Evolutionary conservation across 2,888 invertebrate genomes (phyloP), one percentile per base, ranked within the genome.

Genomic region (Agrypnus murinus): DNA sequence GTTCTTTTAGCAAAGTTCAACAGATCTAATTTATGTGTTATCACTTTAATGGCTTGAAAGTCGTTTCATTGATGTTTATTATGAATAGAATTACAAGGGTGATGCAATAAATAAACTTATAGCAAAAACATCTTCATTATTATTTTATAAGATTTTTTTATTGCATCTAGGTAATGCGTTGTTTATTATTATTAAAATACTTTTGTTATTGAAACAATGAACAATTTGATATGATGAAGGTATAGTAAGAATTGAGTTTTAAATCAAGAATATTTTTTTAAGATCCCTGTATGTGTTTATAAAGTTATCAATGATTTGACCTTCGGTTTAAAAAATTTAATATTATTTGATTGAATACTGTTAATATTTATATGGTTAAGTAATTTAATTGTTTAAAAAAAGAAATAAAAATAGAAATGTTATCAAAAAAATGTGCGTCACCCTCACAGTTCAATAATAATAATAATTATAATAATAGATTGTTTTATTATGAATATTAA

Each of bases 41-140:
- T 58, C 58, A 15, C 4, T 19, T 43, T 43, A 8, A 40, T 58
- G 19, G 14, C 25, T 40, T 3, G 43, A 25, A 58, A 31, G 58
- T 58, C 58, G 31, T 58, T 55, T 58, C 25, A 58, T 58, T 58
- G 36, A 34, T 55, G 58, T 58, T 58, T 19, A 55, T 55, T 17
- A 31, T 1, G 25, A 50, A 31, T 8, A 3, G 1, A 10, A 46
- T 19, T 46, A 46, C 46, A 6, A 46, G 10, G 46, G 19, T 7
- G 8, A 8, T 19, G 0, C 17, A 19, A 9, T 8, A 46, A 46
- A 46, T 46, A 46, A n/a, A 25, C 25, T 5, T 25, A 25, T 5
- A 25, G 5, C 25, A 25, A 25, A n/a, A n/a, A n/a, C n/a, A 25
- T 25, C 25, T 25, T 25, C 25, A n/a, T n/a, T n/a, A n/a, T n/a